Evolutionary conservation across 1,140 invertebrate genomes (phyloP), one percentile per base, ranked within the genome.

Genomic region (Gryon sp.): DNA sequence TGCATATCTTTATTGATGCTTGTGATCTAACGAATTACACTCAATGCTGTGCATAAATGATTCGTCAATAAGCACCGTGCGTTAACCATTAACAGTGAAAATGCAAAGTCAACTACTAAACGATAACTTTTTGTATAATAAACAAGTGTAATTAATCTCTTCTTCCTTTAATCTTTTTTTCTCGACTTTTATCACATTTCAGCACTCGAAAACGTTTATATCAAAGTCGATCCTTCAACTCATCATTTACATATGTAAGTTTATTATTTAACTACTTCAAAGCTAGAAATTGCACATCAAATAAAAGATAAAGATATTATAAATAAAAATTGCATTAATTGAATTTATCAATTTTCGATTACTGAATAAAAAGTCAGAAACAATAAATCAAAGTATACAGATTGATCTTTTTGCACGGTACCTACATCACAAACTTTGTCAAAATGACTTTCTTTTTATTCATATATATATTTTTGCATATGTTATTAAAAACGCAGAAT

Each of bases 1-100:
- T 48, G 50, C 22, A 63, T 46, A 57, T 24, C 19, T 76, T 75
- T 76, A 76, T 76, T 76, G 48, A 76, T 76, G 72, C 48, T 62
- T 69, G 40, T 55, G 30, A 76, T 62, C 18, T 8, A 68, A 75
- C 55, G 62, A 75, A 68, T 62, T 75, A 75, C 72, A 75, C 32
- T 68, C 72, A 75, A 62, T 75, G 62, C 48, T 55, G 30, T 68
- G 70, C 53, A 75, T 68, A 12, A 36, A 75, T 41, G 48, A 62
- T 62, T 68, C 70, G 53, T 62, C 28, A 66, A 45, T 66, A 66
- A 66, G 70, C 70, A 66, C 70, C 62, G 62, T 75, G 70, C 43
- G n/a, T 52, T 11, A 48, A 34, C 41, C 28, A 36, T 62, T 6
- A 72, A 63, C 48, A 50, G 24, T 50, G 43, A 26, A 24, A 57